Conservation (phyloP, 2,113 vertebrate genomes). For the Dermatemys mawii region DNA sequence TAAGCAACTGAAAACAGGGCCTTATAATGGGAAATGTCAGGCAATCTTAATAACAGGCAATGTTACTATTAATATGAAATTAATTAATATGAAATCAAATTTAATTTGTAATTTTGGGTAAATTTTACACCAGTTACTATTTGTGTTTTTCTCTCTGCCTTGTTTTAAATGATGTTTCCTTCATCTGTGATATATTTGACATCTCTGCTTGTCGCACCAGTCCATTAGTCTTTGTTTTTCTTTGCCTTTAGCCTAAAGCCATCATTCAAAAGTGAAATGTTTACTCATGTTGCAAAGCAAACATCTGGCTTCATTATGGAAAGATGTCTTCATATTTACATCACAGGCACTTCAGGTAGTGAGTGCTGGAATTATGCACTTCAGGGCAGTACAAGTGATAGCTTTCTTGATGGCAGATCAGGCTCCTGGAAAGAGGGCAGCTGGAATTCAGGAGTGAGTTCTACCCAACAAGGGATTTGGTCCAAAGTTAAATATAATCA, state of each 20-base stretch:
- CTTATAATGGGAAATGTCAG: neutral
- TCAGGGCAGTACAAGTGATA: neutral
- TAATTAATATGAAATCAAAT: neutral
- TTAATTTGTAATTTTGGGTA: neutral
- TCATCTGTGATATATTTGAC: neutral
- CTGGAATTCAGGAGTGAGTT: neutral
- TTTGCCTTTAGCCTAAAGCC: neutral
- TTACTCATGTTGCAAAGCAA: neutral
- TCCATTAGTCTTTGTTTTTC: neutral
- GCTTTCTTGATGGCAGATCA: neutral
- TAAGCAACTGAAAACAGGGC: neutral
- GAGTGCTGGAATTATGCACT: neutral
- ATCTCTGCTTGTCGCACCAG: neutral
- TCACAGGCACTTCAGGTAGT: neutral
- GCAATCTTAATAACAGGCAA: neutral
- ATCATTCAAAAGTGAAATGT: neutral
- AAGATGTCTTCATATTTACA: neutral
- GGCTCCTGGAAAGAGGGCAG: neutral
- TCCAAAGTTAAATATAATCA: neutral
- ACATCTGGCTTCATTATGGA: neutral
- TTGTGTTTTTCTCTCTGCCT: neutral
- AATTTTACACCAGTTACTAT: neutral
- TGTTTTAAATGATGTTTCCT: neutral
- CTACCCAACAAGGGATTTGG: neutral
- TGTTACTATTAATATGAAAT: neutral